A percentile compares a stretch with the other conserved stretches of the same genome.
These are phyloP conservation scores for Theocolax elegans DNA, from an alignment of 1,140 invertebrate species.

Conservation along the genomic window DNA sequence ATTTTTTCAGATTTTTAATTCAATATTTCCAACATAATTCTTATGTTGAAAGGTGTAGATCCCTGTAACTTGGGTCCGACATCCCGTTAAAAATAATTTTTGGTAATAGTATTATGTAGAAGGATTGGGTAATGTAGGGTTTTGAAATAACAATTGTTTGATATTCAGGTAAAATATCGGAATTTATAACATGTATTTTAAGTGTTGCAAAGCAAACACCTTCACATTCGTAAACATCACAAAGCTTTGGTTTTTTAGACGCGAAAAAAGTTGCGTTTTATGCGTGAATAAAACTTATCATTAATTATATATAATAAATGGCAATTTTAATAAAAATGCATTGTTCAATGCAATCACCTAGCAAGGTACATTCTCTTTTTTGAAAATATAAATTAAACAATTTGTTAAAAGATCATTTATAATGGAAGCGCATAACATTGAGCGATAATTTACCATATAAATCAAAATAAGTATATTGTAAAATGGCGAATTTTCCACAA, in stretches of 20 bases:
- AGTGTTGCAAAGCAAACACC: conserved; percentile 30
- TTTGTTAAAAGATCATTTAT: neutral
- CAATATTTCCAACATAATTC: no score
- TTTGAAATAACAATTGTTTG: no score
- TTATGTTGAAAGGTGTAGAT: no score
- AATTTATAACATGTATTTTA: conserved; percentile 40
- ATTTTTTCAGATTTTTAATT: no score
- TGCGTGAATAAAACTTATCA: conserved; percentile 14
- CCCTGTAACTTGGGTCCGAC: no score
- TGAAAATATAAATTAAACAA: conserved; percentile 8
- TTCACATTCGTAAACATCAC: conserved; percentile 26
- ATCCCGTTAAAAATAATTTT: no score
- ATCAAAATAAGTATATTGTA: neutral
- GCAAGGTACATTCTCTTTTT: neutral
- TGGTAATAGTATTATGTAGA: no score
- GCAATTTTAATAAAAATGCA: conserved; percentile 17
- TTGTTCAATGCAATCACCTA: conserved; percentile 3
- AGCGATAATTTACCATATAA: neutral
- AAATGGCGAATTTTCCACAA: no score
- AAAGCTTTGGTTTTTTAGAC: conserved; percentile 30
- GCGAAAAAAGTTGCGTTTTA: conserved; percentile 10
- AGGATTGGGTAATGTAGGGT: no score
- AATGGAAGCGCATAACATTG: conserved; percentile 10
- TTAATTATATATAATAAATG: conserved; percentile 6
- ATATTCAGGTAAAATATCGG: conserved; percentile 31